Percentiles rank a stretch among this genome's conserved stretches.
Evolutionary conservation across 2,113 vertebrate genomes (phyloP).

Genomic region (Conger conger): DNA sequence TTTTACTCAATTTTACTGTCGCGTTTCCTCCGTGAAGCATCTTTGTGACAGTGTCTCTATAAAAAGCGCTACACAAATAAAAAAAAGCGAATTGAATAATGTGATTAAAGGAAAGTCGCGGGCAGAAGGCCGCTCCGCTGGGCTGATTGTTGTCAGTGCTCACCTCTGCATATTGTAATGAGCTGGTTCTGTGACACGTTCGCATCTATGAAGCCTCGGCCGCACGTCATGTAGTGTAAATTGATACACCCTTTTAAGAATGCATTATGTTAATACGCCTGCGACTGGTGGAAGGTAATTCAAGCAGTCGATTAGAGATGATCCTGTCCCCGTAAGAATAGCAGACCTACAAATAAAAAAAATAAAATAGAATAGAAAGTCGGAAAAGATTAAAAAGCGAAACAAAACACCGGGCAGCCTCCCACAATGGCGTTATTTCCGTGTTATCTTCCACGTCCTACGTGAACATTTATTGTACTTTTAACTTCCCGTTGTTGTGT

Average conservation of each 20-base stretch:
- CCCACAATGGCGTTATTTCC: background rate
- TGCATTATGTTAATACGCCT: background rate
- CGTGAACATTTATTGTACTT: background rate
- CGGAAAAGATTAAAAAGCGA: background rate
- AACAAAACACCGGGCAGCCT: background rate
- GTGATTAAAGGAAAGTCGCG: slow-evolving; percentile 1
- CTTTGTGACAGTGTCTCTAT: too few relatives aligned
- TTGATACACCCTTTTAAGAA: background rate
- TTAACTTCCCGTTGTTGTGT: background rate
- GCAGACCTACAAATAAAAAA: background rate
- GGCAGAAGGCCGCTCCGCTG: background rate
- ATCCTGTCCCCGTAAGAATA: background rate
- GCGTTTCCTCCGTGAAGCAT: too few relatives aligned
- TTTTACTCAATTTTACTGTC: too few relatives aligned
- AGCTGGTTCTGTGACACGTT: background rate
- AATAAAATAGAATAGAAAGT: background rate
- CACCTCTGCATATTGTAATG: background rate
- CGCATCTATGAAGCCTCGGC: background rate
- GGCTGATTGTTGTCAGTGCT: background rate
- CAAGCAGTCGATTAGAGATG: background rate
- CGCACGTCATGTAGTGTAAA: background rate
- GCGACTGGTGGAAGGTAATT: background rate
- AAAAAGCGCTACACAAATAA: too few relatives aligned
- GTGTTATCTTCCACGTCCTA: background rate
- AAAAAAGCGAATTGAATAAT: too few relatives aligned